A percentile compares a stretch with the other conserved stretches of the same genome.
phyloP scores from a whole-genome alignment of 2,888 invertebrate genomes.

The Caenorhabditis parvicauda region DNA sequence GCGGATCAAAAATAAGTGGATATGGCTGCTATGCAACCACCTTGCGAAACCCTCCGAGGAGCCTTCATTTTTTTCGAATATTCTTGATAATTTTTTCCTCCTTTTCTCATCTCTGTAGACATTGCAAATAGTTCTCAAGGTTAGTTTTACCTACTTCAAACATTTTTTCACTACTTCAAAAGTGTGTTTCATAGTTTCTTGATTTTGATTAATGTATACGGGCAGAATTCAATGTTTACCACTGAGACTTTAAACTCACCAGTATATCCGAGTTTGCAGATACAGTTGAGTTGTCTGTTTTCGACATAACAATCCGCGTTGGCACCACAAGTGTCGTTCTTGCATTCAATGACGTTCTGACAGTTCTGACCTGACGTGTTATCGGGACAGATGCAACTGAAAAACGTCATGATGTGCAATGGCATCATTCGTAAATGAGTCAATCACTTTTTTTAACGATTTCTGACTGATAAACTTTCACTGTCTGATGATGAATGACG shows the following conservation, averaged over 20 bases:
- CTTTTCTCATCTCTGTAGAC: too few relatives aligned
- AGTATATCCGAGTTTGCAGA: constrained; percentile 45
- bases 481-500: not conserved
- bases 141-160: too few relatives aligned
- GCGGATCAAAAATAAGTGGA: too few relatives aligned
- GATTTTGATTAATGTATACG: too few relatives aligned
- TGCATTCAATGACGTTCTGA: constrained; percentile 62
- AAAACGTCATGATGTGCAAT: constrained; percentile 1
- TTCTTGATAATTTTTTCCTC: too few relatives aligned
- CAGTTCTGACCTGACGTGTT: constrained; percentile 77
- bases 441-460: not conserved
- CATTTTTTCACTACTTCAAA: too few relatives aligned
- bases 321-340: constrained; percentile 33
- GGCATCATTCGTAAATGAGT: not conserved
- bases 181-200: not conserved
- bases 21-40: too few relatives aligned
- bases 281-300: constrained; percentile 46
- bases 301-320: constrained; percentile 45
- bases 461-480: not conserved
- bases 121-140: too few relatives aligned
- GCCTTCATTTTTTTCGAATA: too few relatives aligned
- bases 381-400: constrained; percentile 63
- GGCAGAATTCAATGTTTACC: too few relatives aligned
- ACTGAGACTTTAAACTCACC: constrained; percentile 9
- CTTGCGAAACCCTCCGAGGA: too few relatives aligned